Evolutionary conservation across 2,113 vertebrate species (phyloP), one percentile per base, ranked within the genome.

Genomic region (Gallinago media): DNA sequence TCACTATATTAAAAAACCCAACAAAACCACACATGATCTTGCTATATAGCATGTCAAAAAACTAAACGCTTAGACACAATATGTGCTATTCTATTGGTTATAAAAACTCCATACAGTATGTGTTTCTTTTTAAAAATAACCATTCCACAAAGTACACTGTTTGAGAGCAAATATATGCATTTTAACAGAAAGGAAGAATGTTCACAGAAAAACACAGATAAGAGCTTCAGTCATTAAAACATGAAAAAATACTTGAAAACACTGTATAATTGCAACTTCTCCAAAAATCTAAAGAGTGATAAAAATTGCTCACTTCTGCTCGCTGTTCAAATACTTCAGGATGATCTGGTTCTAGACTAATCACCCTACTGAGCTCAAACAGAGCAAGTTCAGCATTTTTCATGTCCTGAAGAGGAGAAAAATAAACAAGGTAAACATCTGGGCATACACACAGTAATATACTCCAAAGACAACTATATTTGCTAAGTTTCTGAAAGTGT

Each of bases 271-370:
- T 84, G 49, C 26, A 74, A 70, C 26, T 62, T 61, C n/a, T 59
- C 38, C 19, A 72, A 36, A 89, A 74, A 15, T 23, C 20, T 74
- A 46, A 44, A 70, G 29, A 95, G 76, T 68, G 34, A 89, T 27
- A 87, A 55, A 80, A 87, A 70, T 80, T 93, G 15, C 97, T 97
- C 92, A 99, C 99, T 99, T 99, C 99, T 23, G 99, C 99, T 97
- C 99, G 98, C 97, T 99, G 99, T 81, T 99, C 99, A 92, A 99
- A 99, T 63, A 99, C 99, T 98, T 99, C 99, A 17, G 99, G 99
- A 96, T 98, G 98, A 97, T 98, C 98, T 29, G 99, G 99, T 95
- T 99, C 99, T 67, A 99, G 97, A 55, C 98, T 97, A 92, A 99
- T 99, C 90, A 99, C 99, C 94, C 99, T 98, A 96, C 99, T 99